Evolutionary conservation across 2,113 vertebrate genomes (phyloP).

Genomic region (Nycticebus coucang): DNA sequence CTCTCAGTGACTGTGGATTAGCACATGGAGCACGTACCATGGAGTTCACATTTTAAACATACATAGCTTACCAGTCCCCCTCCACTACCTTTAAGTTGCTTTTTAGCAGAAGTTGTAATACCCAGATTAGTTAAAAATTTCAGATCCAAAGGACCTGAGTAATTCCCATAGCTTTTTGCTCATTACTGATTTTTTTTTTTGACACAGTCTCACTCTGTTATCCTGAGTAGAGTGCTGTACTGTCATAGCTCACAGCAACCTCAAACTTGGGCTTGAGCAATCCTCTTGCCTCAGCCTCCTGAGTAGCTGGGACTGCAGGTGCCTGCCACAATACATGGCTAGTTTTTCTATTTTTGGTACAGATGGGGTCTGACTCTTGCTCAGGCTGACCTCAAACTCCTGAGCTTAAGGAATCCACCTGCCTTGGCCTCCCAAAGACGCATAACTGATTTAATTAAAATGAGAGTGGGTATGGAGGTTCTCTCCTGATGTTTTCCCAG

Average conservation of each 20-base stretch:
- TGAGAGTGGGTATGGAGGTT: background rate
- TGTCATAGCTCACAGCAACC: too few species aligned
- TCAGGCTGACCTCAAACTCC: too few species aligned
- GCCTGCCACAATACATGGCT: too few species aligned
- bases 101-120: background rate
- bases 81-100: background rate
- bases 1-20: background rate
- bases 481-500: background rate
- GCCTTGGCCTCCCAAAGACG: too few species aligned
- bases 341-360: too few species aligned
- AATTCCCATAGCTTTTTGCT: background rate
- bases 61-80: background rate
- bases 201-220: too few species aligned
- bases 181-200: background rate
- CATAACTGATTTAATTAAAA: background rate
- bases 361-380: too few species aligned
- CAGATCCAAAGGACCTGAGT: background rate
- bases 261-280: too few species aligned
- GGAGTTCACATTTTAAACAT: background rate
- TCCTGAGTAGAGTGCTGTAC: too few species aligned
- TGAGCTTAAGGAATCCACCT: too few species aligned
- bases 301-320: too few species aligned
- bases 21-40: background rate
- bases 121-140: background rate
- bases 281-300: too few species aligned